Conservation (phyloP, 2,797 vertebrate genomes). For the Siniperca scherzeri region DNA sequence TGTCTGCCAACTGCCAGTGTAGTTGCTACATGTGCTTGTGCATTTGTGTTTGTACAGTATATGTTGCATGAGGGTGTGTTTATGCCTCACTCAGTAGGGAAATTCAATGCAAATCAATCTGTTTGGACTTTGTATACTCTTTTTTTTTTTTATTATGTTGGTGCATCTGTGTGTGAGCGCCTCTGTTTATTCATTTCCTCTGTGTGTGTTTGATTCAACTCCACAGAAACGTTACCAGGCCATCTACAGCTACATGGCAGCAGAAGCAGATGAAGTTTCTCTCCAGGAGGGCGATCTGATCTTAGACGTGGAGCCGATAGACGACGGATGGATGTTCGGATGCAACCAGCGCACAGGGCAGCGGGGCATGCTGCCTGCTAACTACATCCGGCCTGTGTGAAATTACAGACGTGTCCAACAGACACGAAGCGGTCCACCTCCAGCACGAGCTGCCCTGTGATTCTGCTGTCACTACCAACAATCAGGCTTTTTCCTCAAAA, state of each 20-base stretch:
- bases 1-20: neutral
- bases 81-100: neutral
- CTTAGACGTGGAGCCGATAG: conserved; percentile 94
- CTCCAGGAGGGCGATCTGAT: conserved; percentile 95
- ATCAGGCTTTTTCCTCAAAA: conserved; percentile 1
- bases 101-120: conserved; percentile 44
- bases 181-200: neutral
- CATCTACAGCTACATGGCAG: conserved; percentile 93
- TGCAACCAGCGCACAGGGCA: conserved; percentile 95
- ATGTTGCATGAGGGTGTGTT: neutral
- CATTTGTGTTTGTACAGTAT: neutral
- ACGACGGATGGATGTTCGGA: conserved; percentile 97
- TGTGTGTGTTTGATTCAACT: neutral
- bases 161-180: neutral
- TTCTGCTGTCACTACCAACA: neutral
- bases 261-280: conserved; percentile 94
- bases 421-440: neutral
- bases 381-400: conserved; percentile 95
- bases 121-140: neutral
- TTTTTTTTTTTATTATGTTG: no score
- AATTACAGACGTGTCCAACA: neutral
- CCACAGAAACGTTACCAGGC: conserved; percentile 91
- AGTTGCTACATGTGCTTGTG: neutral
- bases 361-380: conserved; percentile 95
- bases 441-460: neutral